Percentiles rank a stretch among this genome's conserved stretches.
phyloP scores from a whole-genome alignment of 1,140 invertebrate genomes.

The Phymastichus coffea region DNA sequence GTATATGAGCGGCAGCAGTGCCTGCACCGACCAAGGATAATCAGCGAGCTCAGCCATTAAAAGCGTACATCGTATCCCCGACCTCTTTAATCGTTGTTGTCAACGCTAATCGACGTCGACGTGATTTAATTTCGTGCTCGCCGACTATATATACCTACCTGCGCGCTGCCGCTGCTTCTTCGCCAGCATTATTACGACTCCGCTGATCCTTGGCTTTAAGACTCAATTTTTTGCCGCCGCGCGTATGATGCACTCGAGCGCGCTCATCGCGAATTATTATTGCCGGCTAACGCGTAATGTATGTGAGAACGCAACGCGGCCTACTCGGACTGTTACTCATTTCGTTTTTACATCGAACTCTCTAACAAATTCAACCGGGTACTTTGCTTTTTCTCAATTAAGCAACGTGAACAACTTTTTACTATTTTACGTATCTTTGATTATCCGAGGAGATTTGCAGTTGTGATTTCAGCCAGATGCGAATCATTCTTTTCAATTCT shows the following conservation, averaged over 20 bases:
- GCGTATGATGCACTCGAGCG: background rate
- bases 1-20: no score
- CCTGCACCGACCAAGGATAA: no score
- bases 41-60: conserved; percentile 37
- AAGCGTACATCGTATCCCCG: conserved; percentile 18
- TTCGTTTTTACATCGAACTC: no score
- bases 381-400: no score
- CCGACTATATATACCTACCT: background rate
- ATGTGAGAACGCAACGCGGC: conserved; percentile 6
- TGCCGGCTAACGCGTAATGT: background rate
- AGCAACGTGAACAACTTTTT: no score
- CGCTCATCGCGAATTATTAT: background rate
- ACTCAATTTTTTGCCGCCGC: background rate
- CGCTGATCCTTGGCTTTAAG: background rate
- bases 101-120: conserved; percentile 50
- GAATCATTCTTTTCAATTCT: background rate
- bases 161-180: background rate
- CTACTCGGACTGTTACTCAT: no score
- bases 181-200: background rate
- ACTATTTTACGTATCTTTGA: no score
- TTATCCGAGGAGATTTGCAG: no score
- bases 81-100: conserved; percentile 48
- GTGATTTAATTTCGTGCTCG: conserved; percentile 49
- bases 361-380: no score
- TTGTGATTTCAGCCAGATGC: no score